Conservation (phyloP, 2,888 invertebrate genomes). For the Ephialtes manifestator region DNA sequence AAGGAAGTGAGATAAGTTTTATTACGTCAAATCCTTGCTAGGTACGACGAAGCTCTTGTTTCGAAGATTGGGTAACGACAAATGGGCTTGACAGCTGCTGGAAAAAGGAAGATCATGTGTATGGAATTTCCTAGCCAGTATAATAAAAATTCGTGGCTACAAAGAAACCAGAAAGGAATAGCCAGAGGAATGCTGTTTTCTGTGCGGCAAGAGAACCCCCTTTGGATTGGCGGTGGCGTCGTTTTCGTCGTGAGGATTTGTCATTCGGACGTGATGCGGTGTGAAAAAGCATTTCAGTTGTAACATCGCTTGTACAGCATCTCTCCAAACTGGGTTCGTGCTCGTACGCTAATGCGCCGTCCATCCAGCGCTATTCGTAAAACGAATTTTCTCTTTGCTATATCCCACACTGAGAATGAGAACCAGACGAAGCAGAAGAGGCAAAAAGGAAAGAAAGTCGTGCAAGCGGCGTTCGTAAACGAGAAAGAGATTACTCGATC, state of each 20-base stretch:
- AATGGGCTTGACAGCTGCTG: background rate
- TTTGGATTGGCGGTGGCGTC: constrained; percentile 68
- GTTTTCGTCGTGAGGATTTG: constrained; percentile 78
- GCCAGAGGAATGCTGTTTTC: background rate
- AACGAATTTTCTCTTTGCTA: constrained; percentile 32
- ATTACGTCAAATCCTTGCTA: constrained; percentile 14
- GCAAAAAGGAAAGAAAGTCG: constrained; percentile 43
- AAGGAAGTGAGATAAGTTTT: background rate
- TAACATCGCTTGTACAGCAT: constrained; percentile 28
- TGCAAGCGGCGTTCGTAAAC: constrained; percentile 38
- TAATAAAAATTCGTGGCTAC: constrained; percentile 24
- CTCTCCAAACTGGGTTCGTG: constrained; percentile 6
- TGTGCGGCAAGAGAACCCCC: constrained; percentile 32
- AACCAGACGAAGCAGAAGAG: constrained; percentile 18
- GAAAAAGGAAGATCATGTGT: background rate
- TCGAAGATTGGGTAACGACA: background rate
- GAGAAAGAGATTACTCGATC: constrained; percentile 63
- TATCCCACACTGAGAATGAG: constrained; percentile 10
- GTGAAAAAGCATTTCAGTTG: constrained; percentile 68
- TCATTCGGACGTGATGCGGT: constrained; percentile 78
- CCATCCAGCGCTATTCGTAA: constrained; percentile 11
- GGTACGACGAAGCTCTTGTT: constrained; percentile 4
- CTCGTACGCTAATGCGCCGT: constrained; percentile 41
- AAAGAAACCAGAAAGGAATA: constrained; percentile 38
- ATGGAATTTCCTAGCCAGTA: constrained; percentile 4